Conservation (phyloP, 2,888 invertebrate genomes). For the Xanthia togata region DNA sequence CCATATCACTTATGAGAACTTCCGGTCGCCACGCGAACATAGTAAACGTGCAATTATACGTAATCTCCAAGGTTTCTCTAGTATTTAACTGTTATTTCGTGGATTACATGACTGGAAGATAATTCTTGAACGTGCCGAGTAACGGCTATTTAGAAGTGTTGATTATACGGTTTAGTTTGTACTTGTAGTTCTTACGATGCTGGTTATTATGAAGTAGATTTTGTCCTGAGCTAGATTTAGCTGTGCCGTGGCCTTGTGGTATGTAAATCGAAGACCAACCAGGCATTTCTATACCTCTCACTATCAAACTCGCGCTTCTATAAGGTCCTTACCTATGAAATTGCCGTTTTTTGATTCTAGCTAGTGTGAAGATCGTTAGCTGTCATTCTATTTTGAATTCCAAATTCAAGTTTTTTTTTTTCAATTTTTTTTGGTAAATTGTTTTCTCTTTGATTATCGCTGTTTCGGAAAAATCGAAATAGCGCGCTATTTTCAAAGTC, state of each 20-base stretch:
- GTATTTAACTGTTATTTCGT: conserved; percentile 53
- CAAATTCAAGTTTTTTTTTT: neutral
- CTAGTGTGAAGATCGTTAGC: neutral
- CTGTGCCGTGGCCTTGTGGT: neutral
- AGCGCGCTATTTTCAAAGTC: neutral
- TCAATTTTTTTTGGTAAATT: neutral
- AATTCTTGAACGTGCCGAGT: conserved; percentile 23
- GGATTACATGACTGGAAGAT: conserved; percentile 33
- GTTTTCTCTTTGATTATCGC: neutral
- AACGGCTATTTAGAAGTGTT: conserved; percentile 10
- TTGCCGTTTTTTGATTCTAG: neutral
- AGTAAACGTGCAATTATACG: conserved; percentile 42
- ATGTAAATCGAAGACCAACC: neutral
- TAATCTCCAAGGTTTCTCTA: conserved; percentile 50
- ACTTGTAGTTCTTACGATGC: neutral
- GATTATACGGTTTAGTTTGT: conserved; percentile 24
- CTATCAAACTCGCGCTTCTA: neutral
- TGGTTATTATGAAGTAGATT: conserved; percentile 2
- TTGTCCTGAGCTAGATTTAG: neutral
- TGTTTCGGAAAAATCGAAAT: neutral
- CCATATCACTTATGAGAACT: conserved; percentile 17
- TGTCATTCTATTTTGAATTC: neutral
- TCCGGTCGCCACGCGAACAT: conserved; percentile 15
- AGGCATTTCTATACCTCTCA: too few relatives aligned
- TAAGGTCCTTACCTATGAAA: neutral